Percentiles rank a stretch among this genome's conserved stretches.
phyloP scores from a whole-genome alignment of 2,113 vertebrate genomes.

The Muntiacus reevesi region DNA sequence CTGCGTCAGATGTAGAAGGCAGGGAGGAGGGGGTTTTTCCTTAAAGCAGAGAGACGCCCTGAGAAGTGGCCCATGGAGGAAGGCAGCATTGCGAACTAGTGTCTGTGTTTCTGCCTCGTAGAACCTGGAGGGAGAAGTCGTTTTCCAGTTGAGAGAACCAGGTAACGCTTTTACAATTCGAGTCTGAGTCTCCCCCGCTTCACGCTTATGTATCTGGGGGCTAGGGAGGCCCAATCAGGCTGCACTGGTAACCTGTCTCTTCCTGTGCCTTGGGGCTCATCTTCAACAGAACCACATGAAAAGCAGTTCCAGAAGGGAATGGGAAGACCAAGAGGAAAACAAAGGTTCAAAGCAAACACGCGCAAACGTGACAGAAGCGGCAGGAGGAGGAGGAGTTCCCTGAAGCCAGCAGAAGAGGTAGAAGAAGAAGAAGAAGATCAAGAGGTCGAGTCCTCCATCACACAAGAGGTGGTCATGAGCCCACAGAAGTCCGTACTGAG shows the following conservation, averaged over 20 bases:
- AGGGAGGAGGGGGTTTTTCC: neutral
- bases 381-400: neutral
- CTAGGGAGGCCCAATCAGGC: neutral
- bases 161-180: conserved; percentile 41
- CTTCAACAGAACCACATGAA: conserved; percentile 33
- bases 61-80: neutral
- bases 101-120: neutral
- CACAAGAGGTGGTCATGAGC: neutral
- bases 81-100: neutral
- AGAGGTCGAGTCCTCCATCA: neutral
- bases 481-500: neutral
- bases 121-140: conserved; percentile 57
- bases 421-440: neutral
- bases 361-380: neutral
- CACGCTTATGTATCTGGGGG: neutral
- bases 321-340: neutral
- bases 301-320: neutral
- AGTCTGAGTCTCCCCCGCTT: neutral
- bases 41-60: neutral
- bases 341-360: neutral
- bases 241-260: neutral
- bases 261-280: neutral
- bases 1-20: neutral
- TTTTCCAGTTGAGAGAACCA: conserved; percentile 59
- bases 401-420: neutral